Conservation (phyloP, 2,797 vertebrate genomes). For the Melanotaenia nigrans region DNA sequence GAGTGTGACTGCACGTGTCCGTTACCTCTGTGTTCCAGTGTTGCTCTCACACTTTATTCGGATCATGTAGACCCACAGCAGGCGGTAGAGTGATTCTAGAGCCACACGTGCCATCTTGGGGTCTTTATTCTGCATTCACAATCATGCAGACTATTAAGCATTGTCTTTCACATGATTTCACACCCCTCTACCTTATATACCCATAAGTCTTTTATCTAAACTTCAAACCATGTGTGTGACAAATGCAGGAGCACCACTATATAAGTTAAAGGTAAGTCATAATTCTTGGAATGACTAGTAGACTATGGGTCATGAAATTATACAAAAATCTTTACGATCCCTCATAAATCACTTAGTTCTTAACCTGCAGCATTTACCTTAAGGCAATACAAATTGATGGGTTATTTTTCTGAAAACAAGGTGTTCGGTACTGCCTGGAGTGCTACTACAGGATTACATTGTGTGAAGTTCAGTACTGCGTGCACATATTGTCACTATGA, state of each 20-base stretch:
- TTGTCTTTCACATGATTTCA: conserved; percentile 16
- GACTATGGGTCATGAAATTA: neutral
- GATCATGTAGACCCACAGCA: conserved; percentile 99
- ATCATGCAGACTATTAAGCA: neutral
- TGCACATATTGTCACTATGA: conserved; percentile 1
- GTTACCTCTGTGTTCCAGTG: conserved; percentile 96
- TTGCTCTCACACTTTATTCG: conserved; percentile 99
- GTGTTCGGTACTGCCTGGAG: neutral
- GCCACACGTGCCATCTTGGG: conserved; percentile 99
- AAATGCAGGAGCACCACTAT: neutral
- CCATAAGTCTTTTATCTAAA: neutral
- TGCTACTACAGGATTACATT: neutral
- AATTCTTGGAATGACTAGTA: neutral
- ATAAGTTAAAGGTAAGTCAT: neutral
- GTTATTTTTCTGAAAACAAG: conserved; percentile 8
- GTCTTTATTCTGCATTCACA: conserved; percentile 90
- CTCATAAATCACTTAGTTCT: conserved; percentile 12
- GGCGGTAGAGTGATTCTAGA: conserved; percentile 95
- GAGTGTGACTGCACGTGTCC: neutral
- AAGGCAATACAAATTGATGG: conserved; percentile 10
- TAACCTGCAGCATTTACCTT: conserved; percentile 26
- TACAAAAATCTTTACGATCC: conserved; percentile 1
- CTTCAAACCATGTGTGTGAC: neutral
- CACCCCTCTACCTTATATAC: neutral
- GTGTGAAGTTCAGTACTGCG: conserved; percentile 2